These are phyloP conservation scores for Pseudococcus jackbeardsleyi DNA, from an alignment of 2,888 invertebrate species.

Conservation along the genomic window DNA sequence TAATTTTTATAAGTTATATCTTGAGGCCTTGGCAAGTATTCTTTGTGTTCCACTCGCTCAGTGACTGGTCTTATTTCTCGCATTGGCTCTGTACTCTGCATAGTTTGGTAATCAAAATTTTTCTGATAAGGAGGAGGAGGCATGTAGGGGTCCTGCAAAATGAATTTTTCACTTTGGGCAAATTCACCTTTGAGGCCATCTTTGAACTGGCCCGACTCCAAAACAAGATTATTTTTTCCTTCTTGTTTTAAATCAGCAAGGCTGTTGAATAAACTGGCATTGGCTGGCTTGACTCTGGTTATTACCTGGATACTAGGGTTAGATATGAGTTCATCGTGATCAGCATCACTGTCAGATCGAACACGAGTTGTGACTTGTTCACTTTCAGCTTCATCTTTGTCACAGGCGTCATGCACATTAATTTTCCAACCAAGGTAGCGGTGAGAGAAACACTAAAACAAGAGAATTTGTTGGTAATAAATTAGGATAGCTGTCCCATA, in stretches of 20 bases:
- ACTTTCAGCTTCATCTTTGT: conserved; percentile 74
- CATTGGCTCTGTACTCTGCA: conserved; percentile 61
- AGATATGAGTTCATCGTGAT: conserved; percentile 72
- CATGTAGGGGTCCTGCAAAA: conserved; percentile 62
- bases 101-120: conserved; percentile 64
- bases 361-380: conserved; percentile 72
- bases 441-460: conserved; percentile 90
- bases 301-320: conserved; percentile 78
- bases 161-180: not conserved
- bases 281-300: conserved; percentile 76
- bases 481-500: too few species aligned
- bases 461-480: not conserved
- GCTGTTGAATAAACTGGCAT: conserved; percentile 5
- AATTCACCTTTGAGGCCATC: conserved; percentile 64
- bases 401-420: conserved; percentile 87
- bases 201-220: conserved; percentile 55
- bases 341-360: conserved; percentile 68
- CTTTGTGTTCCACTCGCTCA: conserved; percentile 11
- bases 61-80: conserved; percentile 44
- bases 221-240: conserved; percentile 25
- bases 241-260: conserved; percentile 32
- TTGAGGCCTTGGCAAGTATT: not conserved
- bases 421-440: conserved; percentile 96
- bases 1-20: not conserved
- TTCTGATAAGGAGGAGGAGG: conserved; percentile 64